Evolutionary conservation across 2,113 vertebrate species (phyloP), one percentile per base, ranked within the genome.

Genomic region (Shinisaurus crocodilurus): DNA sequence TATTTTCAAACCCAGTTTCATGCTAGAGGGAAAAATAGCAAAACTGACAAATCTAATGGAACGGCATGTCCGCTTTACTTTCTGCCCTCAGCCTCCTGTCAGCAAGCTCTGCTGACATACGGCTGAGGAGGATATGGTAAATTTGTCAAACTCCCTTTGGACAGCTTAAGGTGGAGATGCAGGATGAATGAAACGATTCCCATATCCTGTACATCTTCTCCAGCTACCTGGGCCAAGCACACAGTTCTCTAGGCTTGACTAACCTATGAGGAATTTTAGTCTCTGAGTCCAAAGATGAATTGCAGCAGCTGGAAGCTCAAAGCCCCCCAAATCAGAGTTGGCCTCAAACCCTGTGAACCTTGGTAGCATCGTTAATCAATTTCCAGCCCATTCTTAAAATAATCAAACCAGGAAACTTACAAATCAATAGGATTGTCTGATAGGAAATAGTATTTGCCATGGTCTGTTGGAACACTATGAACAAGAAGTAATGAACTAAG

Each of bases 401-500:
- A 72, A 82, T 34, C n/a, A 75, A 75, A n/a, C n/a, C n/a, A n/a
- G 65, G 18, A 29, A 6, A 23, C 32, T 5, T 63, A 13, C 18
- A 65, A 40, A 63, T 16, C 43, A 77, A 48, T 43, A 29, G 60
- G 7, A 12, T 45, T 82, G 32, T 50, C 13, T 76, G 57, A 63
- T 43, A 29, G n/a, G 74, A 65, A 76, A 75, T 13, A 10, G 72
- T 6, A n/a, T 37, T 65, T 65, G 29, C 25, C 40, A 63, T 84
- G 57, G 43, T 63, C 82, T 54, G 34, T 76, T 76, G 54, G 57
- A 89, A 37, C 54, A 76, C 7, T 77, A 50, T 77, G 74, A 7
- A n/a, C 34, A 85, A 75, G 3, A 76, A 65, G 13, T 67, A 89
- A 85, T 74, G 67, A 89, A 65, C 48, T 65, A 89, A 89, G 32